A percentile compares a stretch with the other conserved stretches of the same genome.
Conservation (phyloP, 2,888 invertebrate species). For the Megastigmus dorsalis region DNA sequence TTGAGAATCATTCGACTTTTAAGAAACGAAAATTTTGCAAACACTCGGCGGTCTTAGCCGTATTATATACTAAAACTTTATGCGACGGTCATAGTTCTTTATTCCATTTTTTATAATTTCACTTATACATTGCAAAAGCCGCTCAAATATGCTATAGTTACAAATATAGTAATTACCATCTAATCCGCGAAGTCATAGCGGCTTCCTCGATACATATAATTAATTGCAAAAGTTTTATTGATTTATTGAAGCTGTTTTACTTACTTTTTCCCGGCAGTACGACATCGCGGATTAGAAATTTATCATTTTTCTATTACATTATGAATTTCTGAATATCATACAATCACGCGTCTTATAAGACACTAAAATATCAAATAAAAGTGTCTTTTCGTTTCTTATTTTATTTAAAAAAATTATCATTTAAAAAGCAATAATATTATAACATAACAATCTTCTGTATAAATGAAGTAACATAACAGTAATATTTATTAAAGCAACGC, state of each 20-base stretch:
- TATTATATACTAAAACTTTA: conserved; percentile 24
- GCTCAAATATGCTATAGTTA: conserved; percentile 62
- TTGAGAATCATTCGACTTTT: conserved; percentile 15
- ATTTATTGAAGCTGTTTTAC: conserved; percentile 45
- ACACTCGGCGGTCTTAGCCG: conserved; percentile 24
- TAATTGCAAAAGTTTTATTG: conserved; percentile 23
- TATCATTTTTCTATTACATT: conserved; percentile 57
- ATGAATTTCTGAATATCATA: conserved; percentile 61
- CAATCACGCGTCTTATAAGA: conserved; percentile 66
- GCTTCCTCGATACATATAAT: conserved; percentile 19
- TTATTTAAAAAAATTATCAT: conserved; percentile 13
- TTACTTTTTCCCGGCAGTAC: conserved; percentile 47
- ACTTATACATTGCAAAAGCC: conserved; percentile 64
- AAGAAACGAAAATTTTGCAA: conserved; percentile 28
- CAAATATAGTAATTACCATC: conserved; percentile 43
- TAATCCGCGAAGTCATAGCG: conserved; percentile 34
- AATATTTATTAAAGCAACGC: not conserved
- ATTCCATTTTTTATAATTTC: conserved; percentile 29
- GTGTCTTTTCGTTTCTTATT: conserved; percentile 39
- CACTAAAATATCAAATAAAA: conserved; percentile 65
- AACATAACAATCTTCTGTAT: not conserved
- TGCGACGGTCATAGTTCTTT: conserved; percentile 14
- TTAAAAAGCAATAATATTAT: not conserved
- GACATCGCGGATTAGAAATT: conserved; percentile 58
- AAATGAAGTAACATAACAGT: not conserved